Conservation (phyloP, 2,113 vertebrate species). For the Oncorhynchus nerka region DNA sequence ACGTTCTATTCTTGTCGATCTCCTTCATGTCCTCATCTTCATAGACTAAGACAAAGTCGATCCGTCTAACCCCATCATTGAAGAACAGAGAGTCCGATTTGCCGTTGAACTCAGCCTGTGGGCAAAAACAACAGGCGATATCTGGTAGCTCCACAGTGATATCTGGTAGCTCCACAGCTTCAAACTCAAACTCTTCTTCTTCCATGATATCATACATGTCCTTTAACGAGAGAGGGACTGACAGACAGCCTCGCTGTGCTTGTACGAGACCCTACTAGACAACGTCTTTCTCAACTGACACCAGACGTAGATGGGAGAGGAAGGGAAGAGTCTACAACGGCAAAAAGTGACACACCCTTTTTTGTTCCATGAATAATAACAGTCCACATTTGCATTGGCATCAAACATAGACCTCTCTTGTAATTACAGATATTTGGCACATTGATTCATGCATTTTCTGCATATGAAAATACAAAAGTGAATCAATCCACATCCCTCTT, state of each 20-base stretch:
- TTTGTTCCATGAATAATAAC: neutral
- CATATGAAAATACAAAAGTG: neutral
- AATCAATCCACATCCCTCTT: neutral
- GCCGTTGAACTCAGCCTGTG: slow-evolving; percentile 83
- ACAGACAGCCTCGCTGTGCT: neutral
- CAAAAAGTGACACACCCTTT: slow-evolving; percentile 26
- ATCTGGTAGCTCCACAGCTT: slow-evolving; percentile 13
- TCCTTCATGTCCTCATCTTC: slow-evolving; percentile 87
- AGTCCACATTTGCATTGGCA: neutral
- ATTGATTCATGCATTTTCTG: neutral
- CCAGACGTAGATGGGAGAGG: neutral
- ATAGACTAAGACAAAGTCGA: slow-evolving; percentile 91
- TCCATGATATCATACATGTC: slow-evolving; percentile 58
- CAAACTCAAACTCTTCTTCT: slow-evolving; percentile 51
- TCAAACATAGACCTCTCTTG: neutral
- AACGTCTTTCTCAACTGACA: neutral
- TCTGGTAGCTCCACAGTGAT: slow-evolving; percentile 11
- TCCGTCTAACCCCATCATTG: slow-evolving; percentile 83
- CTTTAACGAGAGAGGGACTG: neutral
- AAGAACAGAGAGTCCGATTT: slow-evolving; percentile 88
- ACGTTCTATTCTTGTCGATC: slow-evolving; percentile 72
- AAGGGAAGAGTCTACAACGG: slow-evolving; percentile 50
- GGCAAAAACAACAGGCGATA: slow-evolving; percentile 23
- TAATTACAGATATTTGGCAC: neutral
- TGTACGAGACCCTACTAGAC: neutral